Conservation (phyloP, 2,888 invertebrate species). For the Nymphalis c-album region DNA sequence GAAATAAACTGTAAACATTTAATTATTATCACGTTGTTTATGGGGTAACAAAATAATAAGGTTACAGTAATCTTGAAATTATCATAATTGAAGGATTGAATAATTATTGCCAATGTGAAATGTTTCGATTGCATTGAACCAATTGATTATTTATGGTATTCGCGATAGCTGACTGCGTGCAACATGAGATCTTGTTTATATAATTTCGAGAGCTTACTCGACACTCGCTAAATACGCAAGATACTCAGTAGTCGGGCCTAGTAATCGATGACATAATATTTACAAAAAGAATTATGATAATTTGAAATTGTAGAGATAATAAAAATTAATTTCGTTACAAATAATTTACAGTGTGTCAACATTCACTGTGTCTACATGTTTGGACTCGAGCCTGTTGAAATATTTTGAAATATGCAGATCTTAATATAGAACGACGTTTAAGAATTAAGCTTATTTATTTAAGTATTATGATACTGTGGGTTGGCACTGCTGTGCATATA, state of each 20-base stretch:
- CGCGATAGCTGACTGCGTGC: constrained; percentile 49
- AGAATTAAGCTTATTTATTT: too few species aligned
- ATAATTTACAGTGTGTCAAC: too few species aligned
- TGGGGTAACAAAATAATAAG: constrained; percentile 14
- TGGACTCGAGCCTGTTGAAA: too few species aligned
- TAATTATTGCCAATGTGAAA: constrained; percentile 19
- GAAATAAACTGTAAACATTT: background rate
- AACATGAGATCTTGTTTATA: constrained; percentile 65
- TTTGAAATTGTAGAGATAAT: background rate
- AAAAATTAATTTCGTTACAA: background rate
- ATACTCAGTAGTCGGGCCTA: background rate
- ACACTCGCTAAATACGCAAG: constrained; percentile 10
- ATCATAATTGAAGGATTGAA: constrained; percentile 18
- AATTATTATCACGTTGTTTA: constrained; percentile 12
- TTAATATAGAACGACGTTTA: too few species aligned
- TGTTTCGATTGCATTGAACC: constrained; percentile 11
- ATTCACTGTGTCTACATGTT: too few species aligned
- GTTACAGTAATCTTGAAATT: constrained; percentile 14
- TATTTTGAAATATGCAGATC: too few species aligned
- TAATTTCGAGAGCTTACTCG: constrained; percentile 23
- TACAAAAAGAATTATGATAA: background rate
- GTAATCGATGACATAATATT: background rate
- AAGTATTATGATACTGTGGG: too few species aligned
- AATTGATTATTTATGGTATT: constrained; percentile 22
- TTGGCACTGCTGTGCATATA: too few species aligned